These are phyloP conservation scores for Serrognathus titanus DNA, from an alignment of 2,888 invertebrate genomes.

Conservation along the genomic window DNA sequence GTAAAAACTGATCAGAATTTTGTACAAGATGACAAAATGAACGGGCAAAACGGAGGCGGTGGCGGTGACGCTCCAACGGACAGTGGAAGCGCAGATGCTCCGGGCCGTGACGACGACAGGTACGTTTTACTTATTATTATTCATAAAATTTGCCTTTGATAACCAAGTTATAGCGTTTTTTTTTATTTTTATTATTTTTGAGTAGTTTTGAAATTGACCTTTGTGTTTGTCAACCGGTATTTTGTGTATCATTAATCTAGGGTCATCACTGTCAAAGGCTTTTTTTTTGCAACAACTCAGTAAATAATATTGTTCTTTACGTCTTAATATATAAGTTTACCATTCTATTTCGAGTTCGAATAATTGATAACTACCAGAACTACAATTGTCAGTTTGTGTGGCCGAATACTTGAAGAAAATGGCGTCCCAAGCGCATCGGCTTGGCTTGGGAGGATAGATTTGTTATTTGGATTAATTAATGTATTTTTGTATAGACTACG, in stretches of 20 bases:
- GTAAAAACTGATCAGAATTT: slow-evolving; percentile 64
- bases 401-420: slow-evolving; percentile 18
- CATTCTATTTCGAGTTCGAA: neutral
- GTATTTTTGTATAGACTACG: slow-evolving; percentile 1
- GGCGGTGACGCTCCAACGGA: slow-evolving; percentile 65
- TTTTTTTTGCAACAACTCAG: slow-evolving; percentile 13
- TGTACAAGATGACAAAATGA: slow-evolving; percentile 51
- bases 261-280: slow-evolving; percentile 19
- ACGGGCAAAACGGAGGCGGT: slow-evolving; percentile 62
- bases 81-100: slow-evolving; percentile 71
- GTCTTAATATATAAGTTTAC: slow-evolving; percentile 2
- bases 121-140: slow-evolving; percentile 44
- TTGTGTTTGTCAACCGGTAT: slow-evolving; percentile 16
- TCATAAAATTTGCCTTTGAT: no score
- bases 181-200: slow-evolving; percentile 8
- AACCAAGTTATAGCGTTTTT: neutral
- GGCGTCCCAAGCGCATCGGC: slow-evolving; percentile 16
- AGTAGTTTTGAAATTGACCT: slow-evolving; percentile 1
- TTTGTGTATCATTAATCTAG: slow-evolving; percentile 17
- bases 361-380: neutral
- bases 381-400: slow-evolving; percentile 7
- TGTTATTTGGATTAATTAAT: slow-evolving; percentile 9
- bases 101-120: slow-evolving; percentile 80
- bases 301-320: slow-evolving; percentile 8
- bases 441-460: slow-evolving; percentile 11